Evolutionary conservation across 2,113 vertebrate species (phyloP).

Genomic region (Petrocephalus microphthalmus): DNA sequence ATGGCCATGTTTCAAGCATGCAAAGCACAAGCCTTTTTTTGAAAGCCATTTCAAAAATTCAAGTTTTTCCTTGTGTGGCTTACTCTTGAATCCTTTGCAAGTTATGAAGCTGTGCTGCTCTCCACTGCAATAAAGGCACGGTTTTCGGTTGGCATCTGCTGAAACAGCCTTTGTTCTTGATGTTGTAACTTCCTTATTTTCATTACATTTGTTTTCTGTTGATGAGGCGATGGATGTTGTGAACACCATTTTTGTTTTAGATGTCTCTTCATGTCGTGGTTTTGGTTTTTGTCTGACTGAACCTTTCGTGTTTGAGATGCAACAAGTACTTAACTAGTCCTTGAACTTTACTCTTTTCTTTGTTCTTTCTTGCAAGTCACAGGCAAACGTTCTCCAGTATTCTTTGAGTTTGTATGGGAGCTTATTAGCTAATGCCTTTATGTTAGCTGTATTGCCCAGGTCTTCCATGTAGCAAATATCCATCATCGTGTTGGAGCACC

Average conservation of each 20-base stretch:
- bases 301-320: neutral
- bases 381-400: neutral
- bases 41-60: neutral
- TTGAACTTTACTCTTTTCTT: neutral
- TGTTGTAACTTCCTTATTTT: neutral
- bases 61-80: neutral
- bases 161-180: neutral
- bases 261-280: neutral
- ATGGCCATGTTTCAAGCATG: neutral
- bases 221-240: neutral
- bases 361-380: neutral
- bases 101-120: neutral
- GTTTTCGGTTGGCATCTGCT: neutral
- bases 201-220: neutral
- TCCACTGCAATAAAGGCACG: neutral
- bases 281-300: neutral
- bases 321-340: neutral
- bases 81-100: neutral
- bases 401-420: neutral
- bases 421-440: neutral
- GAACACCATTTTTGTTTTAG: neutral
- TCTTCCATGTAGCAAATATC: neutral
- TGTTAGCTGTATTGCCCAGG: neutral
- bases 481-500: neutral
- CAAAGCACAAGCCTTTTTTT: neutral